These are phyloP conservation scores for Melanerpes aurifrons DNA, from an alignment of 2,113 vertebrate species.

Conservation along the genomic window DNA sequence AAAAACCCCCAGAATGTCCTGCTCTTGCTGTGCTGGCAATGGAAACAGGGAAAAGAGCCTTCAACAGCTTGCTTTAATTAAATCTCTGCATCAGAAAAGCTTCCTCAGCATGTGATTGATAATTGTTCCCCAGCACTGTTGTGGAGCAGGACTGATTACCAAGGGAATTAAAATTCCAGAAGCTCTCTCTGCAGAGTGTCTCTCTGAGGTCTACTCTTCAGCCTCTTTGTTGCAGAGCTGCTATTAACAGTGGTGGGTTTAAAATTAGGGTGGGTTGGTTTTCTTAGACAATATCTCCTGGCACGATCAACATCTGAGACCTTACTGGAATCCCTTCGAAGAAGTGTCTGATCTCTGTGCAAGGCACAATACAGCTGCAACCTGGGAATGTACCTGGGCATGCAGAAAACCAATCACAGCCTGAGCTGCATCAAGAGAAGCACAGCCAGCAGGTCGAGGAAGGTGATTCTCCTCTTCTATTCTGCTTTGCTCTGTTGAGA, in stretches of 20 bases:
- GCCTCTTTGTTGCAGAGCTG: background rate
- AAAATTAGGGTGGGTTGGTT: background rate
- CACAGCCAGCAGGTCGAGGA: too few relatives aligned
- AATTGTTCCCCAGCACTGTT: conserved; percentile 26
- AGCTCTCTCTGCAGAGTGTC: background rate
- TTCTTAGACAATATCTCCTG: conserved; percentile 21
- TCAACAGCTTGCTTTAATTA: conserved; percentile 49
- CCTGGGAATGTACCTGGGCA: background rate
- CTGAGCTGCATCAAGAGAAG: too few relatives aligned
- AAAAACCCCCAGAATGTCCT: background rate
- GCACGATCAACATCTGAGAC: background rate
- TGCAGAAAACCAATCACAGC: too few relatives aligned
- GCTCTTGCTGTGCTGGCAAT: conserved; percentile 31
- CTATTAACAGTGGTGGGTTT: background rate
- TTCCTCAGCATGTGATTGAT: conserved; percentile 42
- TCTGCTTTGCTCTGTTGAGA: too few relatives aligned
- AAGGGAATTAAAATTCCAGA: conserved; percentile 47
- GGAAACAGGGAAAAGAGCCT: conserved; percentile 19
- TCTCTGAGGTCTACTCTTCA: background rate
- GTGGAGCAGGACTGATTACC: conserved; percentile 39
- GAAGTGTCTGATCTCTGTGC: conserved; percentile 6
- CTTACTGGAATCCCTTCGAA: conserved; percentile 20
- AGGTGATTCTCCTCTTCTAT: too few relatives aligned
- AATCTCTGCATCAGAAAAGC: conserved; percentile 37
- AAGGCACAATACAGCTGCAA: background rate